phyloP scores from a whole-genome alignment of 2,888 invertebrate genomes.

The Iphiclides podalirius region DNA sequence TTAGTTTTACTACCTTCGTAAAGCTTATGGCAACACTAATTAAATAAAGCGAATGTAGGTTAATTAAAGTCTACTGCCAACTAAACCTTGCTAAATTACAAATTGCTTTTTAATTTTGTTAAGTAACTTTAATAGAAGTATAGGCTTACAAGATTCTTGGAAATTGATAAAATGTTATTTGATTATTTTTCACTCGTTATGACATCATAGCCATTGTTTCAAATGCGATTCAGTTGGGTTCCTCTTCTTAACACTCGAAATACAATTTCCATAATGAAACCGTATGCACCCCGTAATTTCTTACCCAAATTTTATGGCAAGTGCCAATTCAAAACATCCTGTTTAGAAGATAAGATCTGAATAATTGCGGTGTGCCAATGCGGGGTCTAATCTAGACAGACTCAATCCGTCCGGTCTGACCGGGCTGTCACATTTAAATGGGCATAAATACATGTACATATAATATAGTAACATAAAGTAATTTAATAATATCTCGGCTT shows the following conservation, averaged over 20 bases:
- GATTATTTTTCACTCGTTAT: too few species aligned
- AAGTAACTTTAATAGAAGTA: too few species aligned
- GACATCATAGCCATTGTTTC: too few species aligned
- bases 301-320: constrained; percentile 34
- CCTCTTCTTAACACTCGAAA: constrained; percentile 1
- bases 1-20: not conserved
- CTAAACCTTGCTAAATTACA: constrained; percentile 2
- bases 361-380: constrained; percentile 47
- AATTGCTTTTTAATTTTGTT: not conserved
- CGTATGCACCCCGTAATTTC: constrained; percentile 3
- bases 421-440: not conserved
- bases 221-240: too few species aligned
- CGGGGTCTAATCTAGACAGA: constrained; percentile 35
- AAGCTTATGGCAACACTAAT: not conserved
- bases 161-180: too few species aligned
- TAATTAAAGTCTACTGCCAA: constrained; percentile 19
- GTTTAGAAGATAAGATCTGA: constrained; percentile 54
- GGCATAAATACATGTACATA: not conserved
- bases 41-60: not conserved
- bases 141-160: too few species aligned
- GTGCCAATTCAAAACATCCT: constrained; percentile 59
- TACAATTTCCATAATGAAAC: not conserved
- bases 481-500: too few species aligned
- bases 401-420: constrained; percentile 27
- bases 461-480: too few species aligned